Evolutionary conservation across 2,888 invertebrate genomes (phyloP).

Genomic region (Leptura quadrifasciata): DNA sequence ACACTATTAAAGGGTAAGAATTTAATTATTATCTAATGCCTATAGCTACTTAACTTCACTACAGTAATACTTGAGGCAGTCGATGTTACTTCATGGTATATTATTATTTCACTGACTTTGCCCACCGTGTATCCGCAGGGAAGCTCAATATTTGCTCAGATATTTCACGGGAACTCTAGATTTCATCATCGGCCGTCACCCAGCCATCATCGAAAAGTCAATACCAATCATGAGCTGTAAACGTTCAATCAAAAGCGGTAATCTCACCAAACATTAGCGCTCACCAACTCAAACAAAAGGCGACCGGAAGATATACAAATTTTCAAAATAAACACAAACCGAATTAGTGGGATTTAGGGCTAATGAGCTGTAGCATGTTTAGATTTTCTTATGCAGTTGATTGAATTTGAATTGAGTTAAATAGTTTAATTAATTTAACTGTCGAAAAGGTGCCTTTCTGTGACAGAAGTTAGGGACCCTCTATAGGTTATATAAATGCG

Average conservation of each 20-base stretch:
- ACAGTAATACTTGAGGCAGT: too few relatives aligned
- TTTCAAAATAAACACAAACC: slow-evolving; percentile 31
- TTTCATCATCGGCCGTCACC: slow-evolving; percentile 30
- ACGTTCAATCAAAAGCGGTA: slow-evolving; percentile 48
- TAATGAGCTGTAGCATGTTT: slow-evolving; percentile 17
- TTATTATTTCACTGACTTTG: neutral
- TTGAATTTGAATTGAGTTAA: neutral
- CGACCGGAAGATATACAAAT: slow-evolving; percentile 35
- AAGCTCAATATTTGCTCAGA: slow-evolving; percentile 32
- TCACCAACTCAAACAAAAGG: slow-evolving; percentile 58
- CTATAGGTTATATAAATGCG: too few relatives aligned
- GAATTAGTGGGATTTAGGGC: slow-evolving; percentile 25
- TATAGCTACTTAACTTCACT: too few relatives aligned
- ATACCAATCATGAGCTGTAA: slow-evolving; percentile 53
- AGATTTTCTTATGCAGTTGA: neutral
- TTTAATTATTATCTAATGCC: too few relatives aligned
- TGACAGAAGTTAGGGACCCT: too few relatives aligned
- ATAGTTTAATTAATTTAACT: neutral
- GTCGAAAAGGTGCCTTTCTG: neutral
- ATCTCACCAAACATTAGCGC: slow-evolving; percentile 57
- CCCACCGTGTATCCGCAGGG: slow-evolving; percentile 3
- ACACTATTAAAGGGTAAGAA: too few relatives aligned
- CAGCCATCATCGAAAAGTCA: slow-evolving; percentile 48
- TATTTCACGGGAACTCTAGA: slow-evolving; percentile 17
- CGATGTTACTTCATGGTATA: neutral